phyloP scores from a whole-genome alignment of 2,113 vertebrate species.

The Heloderma charlesbogerti region DNA sequence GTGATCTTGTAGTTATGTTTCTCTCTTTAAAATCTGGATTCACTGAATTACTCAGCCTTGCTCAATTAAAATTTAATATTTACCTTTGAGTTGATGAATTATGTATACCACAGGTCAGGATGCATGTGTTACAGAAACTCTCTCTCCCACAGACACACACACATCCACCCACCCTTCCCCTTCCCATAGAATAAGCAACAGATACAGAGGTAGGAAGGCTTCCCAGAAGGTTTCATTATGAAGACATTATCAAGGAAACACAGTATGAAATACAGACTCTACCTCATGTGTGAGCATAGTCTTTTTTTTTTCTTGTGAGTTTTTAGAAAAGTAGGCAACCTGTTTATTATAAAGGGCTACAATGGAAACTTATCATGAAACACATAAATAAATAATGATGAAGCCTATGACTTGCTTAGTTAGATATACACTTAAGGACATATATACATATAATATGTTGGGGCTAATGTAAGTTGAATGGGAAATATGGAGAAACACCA shows the following conservation, averaged over 20 bases:
- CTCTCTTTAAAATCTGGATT: neutral
- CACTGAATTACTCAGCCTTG: neutral
- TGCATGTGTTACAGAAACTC: neutral
- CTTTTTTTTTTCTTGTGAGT: neutral
- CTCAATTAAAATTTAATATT: constrained; percentile 29
- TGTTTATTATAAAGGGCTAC: neutral
- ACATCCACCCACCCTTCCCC: too few relatives aligned
- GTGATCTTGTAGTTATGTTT: neutral
- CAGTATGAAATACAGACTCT: neutral
- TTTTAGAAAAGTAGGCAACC: neutral
- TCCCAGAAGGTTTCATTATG: constrained; percentile 4
- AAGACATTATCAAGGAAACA: neutral
- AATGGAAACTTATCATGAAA: neutral
- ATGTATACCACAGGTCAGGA: constrained; percentile 29
- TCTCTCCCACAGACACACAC: too few relatives aligned
- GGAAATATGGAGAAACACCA: neutral
- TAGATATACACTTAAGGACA: neutral
- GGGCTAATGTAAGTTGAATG: neutral
- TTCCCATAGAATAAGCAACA: neutral
- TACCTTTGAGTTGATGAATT: constrained; percentile 22
- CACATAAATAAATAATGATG: neutral
- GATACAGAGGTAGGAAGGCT: neutral
- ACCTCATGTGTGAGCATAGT: neutral
- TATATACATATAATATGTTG: neutral
- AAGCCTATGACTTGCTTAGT: neutral